Conservation (phyloP, 1,140 invertebrate species). For the Heliconius nattereri region DNA sequence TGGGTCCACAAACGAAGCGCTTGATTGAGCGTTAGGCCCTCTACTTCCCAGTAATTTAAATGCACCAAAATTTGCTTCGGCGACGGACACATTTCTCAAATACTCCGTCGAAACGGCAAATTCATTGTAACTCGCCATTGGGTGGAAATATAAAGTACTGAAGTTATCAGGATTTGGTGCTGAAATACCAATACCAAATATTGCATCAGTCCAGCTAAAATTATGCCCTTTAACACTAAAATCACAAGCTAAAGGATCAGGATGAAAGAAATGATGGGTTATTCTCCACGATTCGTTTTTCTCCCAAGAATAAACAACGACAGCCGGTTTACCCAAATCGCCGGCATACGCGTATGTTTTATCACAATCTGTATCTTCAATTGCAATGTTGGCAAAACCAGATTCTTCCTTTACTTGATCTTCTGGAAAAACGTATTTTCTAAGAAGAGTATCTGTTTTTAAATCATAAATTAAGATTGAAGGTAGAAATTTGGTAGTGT, state of each 20-base stretch:
- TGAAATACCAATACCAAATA: constrained; percentile 87
- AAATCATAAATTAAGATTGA: constrained; percentile 88
- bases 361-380: constrained; percentile 86
- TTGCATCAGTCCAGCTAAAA: constrained; percentile 88
- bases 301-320: constrained; percentile 87
- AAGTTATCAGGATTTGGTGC: constrained; percentile 84
- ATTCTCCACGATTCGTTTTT: constrained; percentile 86
- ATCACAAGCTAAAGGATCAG: constrained; percentile 85
- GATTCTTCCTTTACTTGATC: constrained; percentile 85
- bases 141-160: constrained; percentile 89
- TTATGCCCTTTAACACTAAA: constrained; percentile 87
- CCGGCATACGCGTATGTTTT: constrained; percentile 85
- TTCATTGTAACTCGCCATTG: constrained; percentile 87
- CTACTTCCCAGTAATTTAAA: constrained; percentile 86
- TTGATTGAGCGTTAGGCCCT: constrained; percentile 87
- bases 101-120: constrained; percentile 86
- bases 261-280: constrained; percentile 86
- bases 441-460: constrained; percentile 85
- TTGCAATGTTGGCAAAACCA: constrained; percentile 88
- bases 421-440: constrained; percentile 83
- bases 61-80: constrained; percentile 82
- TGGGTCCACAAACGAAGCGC: constrained; percentile 87
- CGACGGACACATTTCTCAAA: constrained; percentile 82
- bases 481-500: constrained; percentile 76
- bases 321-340: constrained; percentile 84